Base-by-base conservation (phyloP, 2,113 vertebrate species). In the Nycticebus coucang region DNA sequence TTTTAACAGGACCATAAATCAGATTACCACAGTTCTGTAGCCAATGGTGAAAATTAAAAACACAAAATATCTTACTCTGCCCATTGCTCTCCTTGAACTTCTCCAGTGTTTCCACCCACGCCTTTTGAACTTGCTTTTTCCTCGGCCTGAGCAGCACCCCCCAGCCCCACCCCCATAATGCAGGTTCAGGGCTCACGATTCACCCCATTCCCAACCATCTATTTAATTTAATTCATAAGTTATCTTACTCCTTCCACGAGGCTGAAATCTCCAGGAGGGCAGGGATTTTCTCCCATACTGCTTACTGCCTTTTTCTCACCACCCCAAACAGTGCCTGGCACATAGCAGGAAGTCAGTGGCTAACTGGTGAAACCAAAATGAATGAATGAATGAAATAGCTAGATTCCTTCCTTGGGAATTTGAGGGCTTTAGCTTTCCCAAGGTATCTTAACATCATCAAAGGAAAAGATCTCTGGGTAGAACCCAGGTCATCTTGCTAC, bases 111-210 rank as follows among this genome's bases (percentile, higher is more conserved):
- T 35, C 22, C 24, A 21, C 5, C 22, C 66, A 72, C 59, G 53
- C 30, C 17, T 28, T 24, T 2, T 21, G 75, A 62, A 6, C 62
- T 78, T 3, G n/a, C 35, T 50, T 41, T 64, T 12, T 37, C 72
- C 80, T 55, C 33, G 3, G 12, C 37, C 68, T n/a, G 66, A n/a
- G 57, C 50, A 35, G 37, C 10, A 26, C 0, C 8, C 13, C 55
- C 22, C 2, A 1, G n/a, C 30, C 35, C 10, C 64, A 30, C 4
- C 22, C 21, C 82, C 8, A 1, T 2, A 50, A 15, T 1, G 1
- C 24, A 41, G 28, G 77, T 37, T 55, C 66, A 14, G 62, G 35
- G 13, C 35, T 79, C 77, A 74, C 11, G 11, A 6, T 4, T 62
- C 21, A 12, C 68, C 50, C n/a, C 68, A 35, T 33, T 22, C 21